phyloP scores from a whole-genome alignment of 2,113 vertebrate species.

The Sceloporus tristichus region DNA sequence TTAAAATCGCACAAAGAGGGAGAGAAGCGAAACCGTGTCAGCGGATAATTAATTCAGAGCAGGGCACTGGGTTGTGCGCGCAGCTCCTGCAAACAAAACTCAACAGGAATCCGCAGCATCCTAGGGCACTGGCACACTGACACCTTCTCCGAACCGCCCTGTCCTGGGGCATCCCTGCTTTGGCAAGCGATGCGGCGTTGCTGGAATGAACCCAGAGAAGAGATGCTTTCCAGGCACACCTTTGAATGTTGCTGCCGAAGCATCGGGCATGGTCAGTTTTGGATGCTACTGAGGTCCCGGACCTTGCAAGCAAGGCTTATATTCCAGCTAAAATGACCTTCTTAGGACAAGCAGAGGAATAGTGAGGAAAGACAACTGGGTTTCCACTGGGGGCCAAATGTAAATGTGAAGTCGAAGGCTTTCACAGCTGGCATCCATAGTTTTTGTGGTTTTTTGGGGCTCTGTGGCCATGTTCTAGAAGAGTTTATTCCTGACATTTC shows the following conservation, averaged over 20 bases:
- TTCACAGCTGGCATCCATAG: no score
- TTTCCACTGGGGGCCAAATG: no score
- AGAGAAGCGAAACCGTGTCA: slow-evolving; percentile 73
- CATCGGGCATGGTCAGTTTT: no score
- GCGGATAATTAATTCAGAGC: slow-evolving; percentile 80
- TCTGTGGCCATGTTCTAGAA: no score
- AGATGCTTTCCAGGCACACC: neutral
- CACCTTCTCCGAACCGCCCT: slow-evolving; percentile 25
- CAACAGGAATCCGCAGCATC: slow-evolving; percentile 65
- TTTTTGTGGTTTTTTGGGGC: no score
- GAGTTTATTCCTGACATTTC: no score
- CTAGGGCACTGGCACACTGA: slow-evolving; percentile 22
- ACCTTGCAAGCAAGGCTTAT: no score
- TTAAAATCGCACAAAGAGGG: slow-evolving; percentile 83
- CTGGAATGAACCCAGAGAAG: neutral
- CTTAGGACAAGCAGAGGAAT: no score
- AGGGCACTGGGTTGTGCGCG: slow-evolving; percentile 62
- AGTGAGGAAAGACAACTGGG: no score
- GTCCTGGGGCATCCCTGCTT: neutral
- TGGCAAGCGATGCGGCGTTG: neutral
- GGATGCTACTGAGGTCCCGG: no score
- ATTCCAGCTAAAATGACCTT: no score
- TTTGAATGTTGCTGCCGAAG: neutral
- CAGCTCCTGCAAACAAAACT: slow-evolving; percentile 66
- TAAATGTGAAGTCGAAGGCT: no score